phyloP scores from a whole-genome alignment of 2,888 invertebrate species.

The Anarsia innoxiella region DNA sequence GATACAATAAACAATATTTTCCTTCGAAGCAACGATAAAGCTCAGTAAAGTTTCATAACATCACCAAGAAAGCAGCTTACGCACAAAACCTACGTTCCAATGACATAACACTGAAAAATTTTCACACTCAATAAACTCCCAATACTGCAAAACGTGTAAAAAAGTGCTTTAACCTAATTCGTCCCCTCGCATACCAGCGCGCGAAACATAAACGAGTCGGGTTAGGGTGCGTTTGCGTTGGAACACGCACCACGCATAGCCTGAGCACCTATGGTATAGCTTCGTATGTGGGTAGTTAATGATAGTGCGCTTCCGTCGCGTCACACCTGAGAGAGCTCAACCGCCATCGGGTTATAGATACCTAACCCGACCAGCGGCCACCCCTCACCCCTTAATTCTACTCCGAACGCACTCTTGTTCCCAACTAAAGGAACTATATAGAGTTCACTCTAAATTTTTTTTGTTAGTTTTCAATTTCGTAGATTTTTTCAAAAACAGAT shows the following conservation, averaged over 20 bases:
- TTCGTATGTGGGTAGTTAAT: conserved; percentile 63
- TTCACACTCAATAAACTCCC: no score
- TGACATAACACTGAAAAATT: no score
- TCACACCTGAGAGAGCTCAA: conserved; percentile 74
- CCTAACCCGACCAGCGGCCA: conserved; percentile 38
- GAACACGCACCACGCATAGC: conserved; percentile 37
- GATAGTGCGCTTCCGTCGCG: conserved; percentile 72
- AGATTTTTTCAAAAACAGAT: no score
- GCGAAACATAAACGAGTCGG: conserved; percentile 23
- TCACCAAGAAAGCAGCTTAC: no score
- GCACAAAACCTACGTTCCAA: no score
- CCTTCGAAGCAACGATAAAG: no score
- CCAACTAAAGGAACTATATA: conserved; percentile 25
- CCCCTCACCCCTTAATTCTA: conserved; percentile 54
- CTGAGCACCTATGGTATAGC: no score
- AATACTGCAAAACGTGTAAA: no score
- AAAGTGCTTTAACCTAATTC: conserved; percentile 18
- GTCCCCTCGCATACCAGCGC: conserved; percentile 39
- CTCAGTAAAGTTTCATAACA: no score
- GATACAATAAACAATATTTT: no score
- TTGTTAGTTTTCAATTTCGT: no score
- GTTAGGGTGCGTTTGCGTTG: conserved; percentile 35
- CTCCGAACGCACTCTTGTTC: conserved; percentile 33
- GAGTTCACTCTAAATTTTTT: no score
- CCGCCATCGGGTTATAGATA: conserved; percentile 70